Evolutionary conservation across 2,888 invertebrate genomes (phyloP).

Genomic region (Synergus gifuensis): DNA sequence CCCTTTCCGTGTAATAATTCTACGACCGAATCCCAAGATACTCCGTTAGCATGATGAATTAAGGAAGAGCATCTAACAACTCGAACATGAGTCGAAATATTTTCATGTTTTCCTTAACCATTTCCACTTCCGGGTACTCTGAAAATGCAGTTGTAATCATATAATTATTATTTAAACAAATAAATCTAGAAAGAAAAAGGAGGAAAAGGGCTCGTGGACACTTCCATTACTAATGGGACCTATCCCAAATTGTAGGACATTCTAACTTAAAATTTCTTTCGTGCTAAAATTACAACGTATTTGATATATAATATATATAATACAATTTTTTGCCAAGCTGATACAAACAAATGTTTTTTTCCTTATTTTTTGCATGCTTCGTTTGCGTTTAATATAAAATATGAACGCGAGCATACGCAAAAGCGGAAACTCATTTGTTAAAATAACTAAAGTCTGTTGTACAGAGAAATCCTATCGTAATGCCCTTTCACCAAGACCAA

Average conservation of each 20-base stretch:
- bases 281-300: neutral
- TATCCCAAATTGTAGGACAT: too few species aligned
- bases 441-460: neutral
- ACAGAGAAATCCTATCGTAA: neutral
- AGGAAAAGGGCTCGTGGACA: too few species aligned
- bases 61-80: conserved; percentile 2
- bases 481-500: neutral
- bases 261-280: too few species aligned
- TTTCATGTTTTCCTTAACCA: too few species aligned
- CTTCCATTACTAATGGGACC: too few species aligned
- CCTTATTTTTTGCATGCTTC: neutral
- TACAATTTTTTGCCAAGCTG: neutral
- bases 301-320: too few species aligned
- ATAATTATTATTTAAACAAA: too few species aligned
- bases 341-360: neutral
- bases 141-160: too few species aligned
- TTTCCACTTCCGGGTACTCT: neutral
- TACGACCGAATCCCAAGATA: conserved; percentile 23
- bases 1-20: conserved; percentile 4
- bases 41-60: conserved; percentile 1
- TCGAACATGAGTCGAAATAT: too few species aligned
- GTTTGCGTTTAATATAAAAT: neutral
- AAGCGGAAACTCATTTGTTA: neutral
- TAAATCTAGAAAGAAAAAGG: too few species aligned
- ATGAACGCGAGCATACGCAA: neutral